Evolutionary conservation across 2,888 invertebrate species (phyloP).

Genomic region (Parnassius mnemosyne): DNA sequence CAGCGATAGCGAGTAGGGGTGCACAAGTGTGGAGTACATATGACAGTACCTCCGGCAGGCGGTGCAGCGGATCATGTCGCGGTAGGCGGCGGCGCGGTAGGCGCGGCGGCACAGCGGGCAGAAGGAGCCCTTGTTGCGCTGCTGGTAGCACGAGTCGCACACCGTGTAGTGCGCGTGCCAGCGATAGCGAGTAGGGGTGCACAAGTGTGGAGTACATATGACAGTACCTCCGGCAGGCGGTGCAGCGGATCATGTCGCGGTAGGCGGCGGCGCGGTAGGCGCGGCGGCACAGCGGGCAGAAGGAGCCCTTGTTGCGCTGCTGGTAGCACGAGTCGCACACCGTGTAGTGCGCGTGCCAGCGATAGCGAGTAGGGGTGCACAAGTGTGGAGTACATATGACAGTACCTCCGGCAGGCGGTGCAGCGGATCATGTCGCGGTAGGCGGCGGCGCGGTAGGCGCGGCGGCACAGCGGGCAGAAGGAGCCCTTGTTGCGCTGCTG

Average conservation of each 20-base stretch:
- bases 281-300: constrained; percentile 95
- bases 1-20: constrained; percentile 79
- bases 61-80: constrained; percentile 96
- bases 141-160: constrained; percentile 99
- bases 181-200: constrained; percentile 56
- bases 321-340: constrained; percentile 99
- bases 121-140: constrained; percentile 96
- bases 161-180: constrained; percentile 99
- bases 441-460: constrained; percentile 96
- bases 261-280: constrained; percentile 97
- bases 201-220: too few species aligned
- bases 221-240: constrained; percentile 87
- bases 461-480: constrained; percentile 95
- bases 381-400: too few species aligned
- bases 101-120: constrained; percentile 97
- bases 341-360: constrained; percentile 99
- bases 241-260: constrained; percentile 97
- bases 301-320: constrained; percentile 97
- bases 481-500: constrained; percentile 98
- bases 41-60: constrained; percentile 87
- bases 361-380: constrained; percentile 36
- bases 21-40: too few species aligned
- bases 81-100: constrained; percentile 95
- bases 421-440: constrained; percentile 98
- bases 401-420: constrained; percentile 89